Evolutionary conservation across 1,140 invertebrate species (phyloP).

Genomic region (Vollenhovia emeryi): DNA sequence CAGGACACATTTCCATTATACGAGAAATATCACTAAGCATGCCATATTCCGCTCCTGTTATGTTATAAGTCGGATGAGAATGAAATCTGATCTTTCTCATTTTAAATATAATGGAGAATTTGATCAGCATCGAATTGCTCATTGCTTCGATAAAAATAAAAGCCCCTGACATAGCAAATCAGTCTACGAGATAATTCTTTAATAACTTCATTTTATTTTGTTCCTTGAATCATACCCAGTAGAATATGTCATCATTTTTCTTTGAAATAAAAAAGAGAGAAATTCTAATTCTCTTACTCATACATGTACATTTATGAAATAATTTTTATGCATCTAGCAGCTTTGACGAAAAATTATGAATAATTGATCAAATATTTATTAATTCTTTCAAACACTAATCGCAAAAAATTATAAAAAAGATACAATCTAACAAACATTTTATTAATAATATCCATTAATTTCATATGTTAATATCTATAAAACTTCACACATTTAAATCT

Average conservation of each 20-base stretch:
- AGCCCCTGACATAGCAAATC: background rate
- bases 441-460: background rate
- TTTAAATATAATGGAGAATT: conserved; percentile 2
- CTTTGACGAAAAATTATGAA: background rate
- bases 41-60: background rate
- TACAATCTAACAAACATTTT: background rate
- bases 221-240: background rate
- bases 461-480: background rate
- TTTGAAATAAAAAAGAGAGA: background rate
- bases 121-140: background rate
- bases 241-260: background rate
- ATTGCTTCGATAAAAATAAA: conserved; percentile 26
- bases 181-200: background rate
- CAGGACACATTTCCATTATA: background rate
- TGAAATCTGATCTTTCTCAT: background rate
- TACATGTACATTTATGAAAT: background rate
- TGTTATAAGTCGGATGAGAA: background rate
- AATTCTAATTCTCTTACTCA: background rate
- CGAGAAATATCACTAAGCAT: background rate
- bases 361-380: conserved; percentile 12
- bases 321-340: background rate
- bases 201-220: background rate
- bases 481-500: background rate
- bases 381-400: background rate
- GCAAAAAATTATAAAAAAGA: background rate